Evolutionary conservation across 2,888 invertebrate species (phyloP).

Genomic region (Ichneumon xanthorius): DNA sequence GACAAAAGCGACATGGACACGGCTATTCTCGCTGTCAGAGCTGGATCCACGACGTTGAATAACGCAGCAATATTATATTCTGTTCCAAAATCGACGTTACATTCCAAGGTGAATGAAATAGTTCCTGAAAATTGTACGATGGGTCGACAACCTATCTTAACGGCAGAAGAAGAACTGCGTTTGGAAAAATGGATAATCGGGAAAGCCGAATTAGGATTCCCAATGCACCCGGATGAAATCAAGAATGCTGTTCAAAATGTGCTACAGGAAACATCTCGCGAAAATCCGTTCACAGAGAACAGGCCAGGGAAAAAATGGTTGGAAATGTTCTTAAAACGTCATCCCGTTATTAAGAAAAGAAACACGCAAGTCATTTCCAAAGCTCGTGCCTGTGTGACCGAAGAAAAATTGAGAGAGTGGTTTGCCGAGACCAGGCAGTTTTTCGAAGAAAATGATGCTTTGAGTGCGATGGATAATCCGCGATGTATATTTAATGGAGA

Average conservation of each 20-base stretch:
- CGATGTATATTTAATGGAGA: slow-evolving; percentile 70
- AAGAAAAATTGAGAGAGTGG: slow-evolving; percentile 72
- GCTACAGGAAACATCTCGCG: slow-evolving; percentile 58
- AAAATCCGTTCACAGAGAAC: slow-evolving; percentile 70
- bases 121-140: too few relatives aligned
- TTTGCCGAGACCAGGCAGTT: slow-evolving; percentile 68
- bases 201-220: slow-evolving; percentile 71
- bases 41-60: too few relatives aligned
- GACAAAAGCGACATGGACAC: too few relatives aligned
- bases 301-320: slow-evolving; percentile 75
- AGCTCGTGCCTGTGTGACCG: slow-evolving; percentile 71
- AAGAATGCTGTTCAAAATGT: slow-evolving; percentile 71
- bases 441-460: slow-evolving; percentile 66
- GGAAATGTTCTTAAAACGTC: slow-evolving; percentile 72
- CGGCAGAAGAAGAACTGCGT: slow-evolving; percentile 56
- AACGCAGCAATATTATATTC: too few relatives aligned
- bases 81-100: too few relatives aligned
- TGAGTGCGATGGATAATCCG: slow-evolving; percentile 61
- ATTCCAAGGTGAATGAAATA: too few relatives aligned
- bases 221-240: slow-evolving; percentile 73
- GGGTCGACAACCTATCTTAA: too few relatives aligned
- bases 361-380: slow-evolving; percentile 73
- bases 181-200: slow-evolving; percentile 68
- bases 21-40: too few relatives aligned
- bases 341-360: slow-evolving; percentile 71